Evolutionary conservation across 2,113 vertebrate genomes (phyloP).

Genomic region (Rhinogobius similis): DNA sequence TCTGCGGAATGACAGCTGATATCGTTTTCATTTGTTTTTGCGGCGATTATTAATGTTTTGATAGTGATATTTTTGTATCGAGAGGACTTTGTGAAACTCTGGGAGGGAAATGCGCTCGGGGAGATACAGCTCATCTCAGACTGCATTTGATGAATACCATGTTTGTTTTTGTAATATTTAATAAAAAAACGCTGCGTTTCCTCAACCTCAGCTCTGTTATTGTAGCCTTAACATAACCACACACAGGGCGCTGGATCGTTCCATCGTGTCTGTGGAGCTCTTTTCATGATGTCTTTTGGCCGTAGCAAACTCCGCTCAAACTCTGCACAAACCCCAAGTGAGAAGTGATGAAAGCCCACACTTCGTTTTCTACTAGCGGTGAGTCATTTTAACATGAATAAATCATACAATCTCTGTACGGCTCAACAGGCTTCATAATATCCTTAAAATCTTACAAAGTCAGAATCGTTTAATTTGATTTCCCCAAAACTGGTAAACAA

Average conservation of each 20-base stretch:
- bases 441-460: neutral
- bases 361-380: neutral
- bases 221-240: constrained; percentile 8
- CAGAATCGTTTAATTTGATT: neutral
- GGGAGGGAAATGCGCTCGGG: neutral
- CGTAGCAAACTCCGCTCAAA: neutral
- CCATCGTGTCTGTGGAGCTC: neutral
- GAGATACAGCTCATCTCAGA: neutral
- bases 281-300: neutral
- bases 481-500: neutral
- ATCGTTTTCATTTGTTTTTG: constrained; percentile 13
- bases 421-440: neutral
- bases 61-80: neutral
- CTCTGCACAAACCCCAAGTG: neutral
- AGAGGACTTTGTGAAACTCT: neutral
- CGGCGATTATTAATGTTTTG: neutral
- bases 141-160: neutral
- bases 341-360: constrained; percentile 2
- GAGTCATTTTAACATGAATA: constrained; percentile 9
- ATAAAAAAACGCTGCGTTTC: constrained; percentile 11
- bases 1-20: neutral
- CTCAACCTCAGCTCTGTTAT: neutral
- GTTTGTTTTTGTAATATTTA: neutral
- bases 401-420: neutral
- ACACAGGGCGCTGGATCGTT: neutral